These are phyloP conservation scores for Acinonyx jubatus DNA, from an alignment of 2,113 vertebrate species.

Conservation along the genomic window DNA sequence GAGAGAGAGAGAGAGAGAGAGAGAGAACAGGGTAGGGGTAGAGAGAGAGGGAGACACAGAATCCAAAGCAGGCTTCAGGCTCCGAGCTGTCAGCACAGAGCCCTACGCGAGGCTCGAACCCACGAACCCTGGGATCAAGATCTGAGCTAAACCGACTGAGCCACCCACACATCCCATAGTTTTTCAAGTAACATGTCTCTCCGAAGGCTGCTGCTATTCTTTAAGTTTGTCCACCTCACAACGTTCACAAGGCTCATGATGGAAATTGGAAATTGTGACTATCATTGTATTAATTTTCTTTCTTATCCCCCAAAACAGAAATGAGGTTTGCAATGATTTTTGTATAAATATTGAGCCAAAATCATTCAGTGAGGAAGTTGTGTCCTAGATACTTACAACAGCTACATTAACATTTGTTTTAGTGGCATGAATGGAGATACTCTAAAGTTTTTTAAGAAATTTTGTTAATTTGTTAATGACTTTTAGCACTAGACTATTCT, in stretches of 20 bases:
- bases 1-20: too few relatives aligned
- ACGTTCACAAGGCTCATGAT: background rate
- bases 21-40: too few relatives aligned
- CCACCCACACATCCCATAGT: too few relatives aligned
- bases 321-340: background rate
- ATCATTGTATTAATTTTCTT: background rate
- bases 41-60: too few relatives aligned
- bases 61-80: too few relatives aligned
- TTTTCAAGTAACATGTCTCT: background rate
- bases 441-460: background rate
- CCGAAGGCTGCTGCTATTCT: background rate
- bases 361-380: background rate
- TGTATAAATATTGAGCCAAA: background rate
- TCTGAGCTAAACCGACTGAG: too few relatives aligned
- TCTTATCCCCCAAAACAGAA: background rate
- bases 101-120: too few relatives aligned
- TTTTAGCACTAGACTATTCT: background rate
- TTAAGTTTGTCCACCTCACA: background rate
- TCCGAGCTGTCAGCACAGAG: too few relatives aligned
- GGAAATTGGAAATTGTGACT: background rate
- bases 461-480: slow-evolving; percentile 19
- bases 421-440: background rate
- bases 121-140: too few relatives aligned
- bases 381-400: background rate
- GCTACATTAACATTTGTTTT: background rate